These are phyloP conservation scores for Antechinus flavipes DNA, from an alignment of 2,113 vertebrate genomes.

Conservation along the genomic window DNA sequence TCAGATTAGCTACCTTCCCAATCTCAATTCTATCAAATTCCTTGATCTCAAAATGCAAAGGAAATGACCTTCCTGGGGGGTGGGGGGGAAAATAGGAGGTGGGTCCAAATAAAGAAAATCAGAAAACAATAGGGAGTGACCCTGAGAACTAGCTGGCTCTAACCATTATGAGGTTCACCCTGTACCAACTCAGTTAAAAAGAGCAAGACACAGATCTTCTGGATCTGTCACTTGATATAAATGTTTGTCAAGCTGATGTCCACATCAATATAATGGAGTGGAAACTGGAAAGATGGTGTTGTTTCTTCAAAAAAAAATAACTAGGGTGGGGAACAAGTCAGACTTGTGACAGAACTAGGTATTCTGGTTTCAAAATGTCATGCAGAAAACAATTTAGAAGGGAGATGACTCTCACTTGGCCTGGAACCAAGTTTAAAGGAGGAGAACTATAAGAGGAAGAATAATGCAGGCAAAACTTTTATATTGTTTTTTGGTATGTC, in stretches of 20 bases:
- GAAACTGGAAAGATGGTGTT: not conserved
- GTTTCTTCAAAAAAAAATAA: not conserved
- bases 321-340: not conserved
- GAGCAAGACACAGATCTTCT: not conserved
- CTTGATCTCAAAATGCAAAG: slow-evolving; percentile 23
- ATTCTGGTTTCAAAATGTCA: slow-evolving; percentile 26
- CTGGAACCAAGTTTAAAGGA: not conserved
- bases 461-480: not conserved
- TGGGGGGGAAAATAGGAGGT: slow-evolving; percentile 23
- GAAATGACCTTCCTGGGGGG: slow-evolving; percentile 52
- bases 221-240: not conserved
- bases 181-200: not conserved
- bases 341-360: slow-evolving; percentile 8
- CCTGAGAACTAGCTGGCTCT: not conserved
- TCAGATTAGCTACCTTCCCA: slow-evolving; percentile 54
- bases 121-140: not conserved
- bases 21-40: not conserved
- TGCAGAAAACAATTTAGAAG: not conserved
- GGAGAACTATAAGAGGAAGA: not conserved
- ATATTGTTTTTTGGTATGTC: not conserved
- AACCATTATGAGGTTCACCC: not conserved
- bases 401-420: not conserved
- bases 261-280: not conserved
- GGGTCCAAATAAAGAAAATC: slow-evolving; percentile 52
- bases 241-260: not conserved